These are phyloP conservation scores for Caretta caretta DNA, from an alignment of 2,113 vertebrate species.

Conservation along the genomic window DNA sequence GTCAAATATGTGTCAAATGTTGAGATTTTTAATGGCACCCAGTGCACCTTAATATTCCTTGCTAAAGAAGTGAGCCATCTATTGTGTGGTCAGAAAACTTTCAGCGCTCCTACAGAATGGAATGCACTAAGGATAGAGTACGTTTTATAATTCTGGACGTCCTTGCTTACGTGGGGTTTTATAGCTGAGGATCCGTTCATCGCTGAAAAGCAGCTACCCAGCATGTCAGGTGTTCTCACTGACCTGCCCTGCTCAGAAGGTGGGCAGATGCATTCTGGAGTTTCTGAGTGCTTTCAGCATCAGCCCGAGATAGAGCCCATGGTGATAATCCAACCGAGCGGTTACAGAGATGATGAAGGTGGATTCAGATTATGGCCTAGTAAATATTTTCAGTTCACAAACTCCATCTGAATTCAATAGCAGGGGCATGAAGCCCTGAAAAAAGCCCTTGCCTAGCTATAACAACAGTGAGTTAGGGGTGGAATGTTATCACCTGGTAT, in stretches of 20 bases:
- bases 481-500: neutral
- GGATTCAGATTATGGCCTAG: neutral
- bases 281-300: neutral
- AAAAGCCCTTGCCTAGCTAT: accelerated
- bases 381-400: neutral
- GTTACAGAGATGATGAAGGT: neutral
- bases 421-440: neutral
- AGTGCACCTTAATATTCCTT: neutral
- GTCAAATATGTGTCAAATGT: neutral
- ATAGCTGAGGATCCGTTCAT: neutral
- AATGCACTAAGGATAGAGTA: too few relatives aligned
- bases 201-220: too few relatives aligned
- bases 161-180: neutral
- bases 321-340: too few relatives aligned
- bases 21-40: neutral
- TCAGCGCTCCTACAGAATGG: accelerated
- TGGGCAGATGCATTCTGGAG: neutral
- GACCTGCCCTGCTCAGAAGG: too few relatives aligned
- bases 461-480: accelerated
- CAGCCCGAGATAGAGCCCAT: too few relatives aligned
- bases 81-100: neutral
- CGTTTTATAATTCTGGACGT: neutral
- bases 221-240: too few relatives aligned
- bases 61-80: neutral
- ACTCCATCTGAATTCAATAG: neutral